Evolutionary conservation across 2,797 vertebrate genomes (phyloP).

Genomic region (Phrynocephalus vlangalii): DNA sequence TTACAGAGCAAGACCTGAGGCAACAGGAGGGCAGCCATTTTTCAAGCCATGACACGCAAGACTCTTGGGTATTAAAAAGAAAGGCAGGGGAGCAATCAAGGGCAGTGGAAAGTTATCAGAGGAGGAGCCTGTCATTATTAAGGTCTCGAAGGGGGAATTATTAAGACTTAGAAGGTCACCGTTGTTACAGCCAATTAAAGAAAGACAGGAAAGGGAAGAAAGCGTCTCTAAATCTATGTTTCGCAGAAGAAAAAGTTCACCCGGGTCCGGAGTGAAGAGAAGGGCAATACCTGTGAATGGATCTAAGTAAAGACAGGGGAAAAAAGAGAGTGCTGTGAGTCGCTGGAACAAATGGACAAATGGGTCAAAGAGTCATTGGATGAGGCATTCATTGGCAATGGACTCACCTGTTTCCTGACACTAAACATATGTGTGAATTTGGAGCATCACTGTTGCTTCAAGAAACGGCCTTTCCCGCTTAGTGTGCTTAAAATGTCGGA

Average conservation of each 20-base stretch:
- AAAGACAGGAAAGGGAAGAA: background rate
- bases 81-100: background rate
- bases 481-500: background rate
- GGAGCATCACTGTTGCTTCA: background rate
- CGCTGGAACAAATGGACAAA: background rate
- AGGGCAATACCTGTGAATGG: slow-evolving; percentile 12
- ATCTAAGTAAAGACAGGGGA: slow-evolving; percentile 5
- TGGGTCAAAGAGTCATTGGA: background rate
- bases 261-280: slow-evolving; percentile 3
- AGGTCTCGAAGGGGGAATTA: background rate
- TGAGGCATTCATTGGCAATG: background rate
- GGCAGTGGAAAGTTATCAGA: background rate
- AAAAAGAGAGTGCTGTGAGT: background rate
- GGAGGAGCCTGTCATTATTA: background rate
- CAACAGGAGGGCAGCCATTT: background rate
- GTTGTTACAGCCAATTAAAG: slow-evolving; percentile 3
- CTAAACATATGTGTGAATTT: background rate
- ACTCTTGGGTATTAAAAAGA: slow-evolving; percentile 1
- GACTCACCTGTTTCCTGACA: background rate
- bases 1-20: background rate
- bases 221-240: background rate
- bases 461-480: background rate
- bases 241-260: slow-evolving; percentile 7
- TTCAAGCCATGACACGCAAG: background rate
- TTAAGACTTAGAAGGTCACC: background rate